Conservation (phyloP, 2,113 vertebrate genomes). For the Columba janthina region DNA sequence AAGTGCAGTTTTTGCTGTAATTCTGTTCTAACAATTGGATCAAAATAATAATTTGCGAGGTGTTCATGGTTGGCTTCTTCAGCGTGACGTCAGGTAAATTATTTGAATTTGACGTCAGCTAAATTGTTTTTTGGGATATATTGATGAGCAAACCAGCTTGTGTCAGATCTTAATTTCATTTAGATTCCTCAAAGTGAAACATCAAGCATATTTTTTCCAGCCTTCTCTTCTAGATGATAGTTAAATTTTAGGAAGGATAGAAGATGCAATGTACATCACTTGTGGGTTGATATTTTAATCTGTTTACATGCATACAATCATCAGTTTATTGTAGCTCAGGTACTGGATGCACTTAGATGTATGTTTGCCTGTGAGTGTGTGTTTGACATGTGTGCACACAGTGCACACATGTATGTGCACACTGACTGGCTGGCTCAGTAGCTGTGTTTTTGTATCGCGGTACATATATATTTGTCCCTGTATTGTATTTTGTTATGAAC, state of each 20-base stretch:
- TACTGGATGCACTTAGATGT: not conserved
- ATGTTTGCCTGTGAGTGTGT: not conserved
- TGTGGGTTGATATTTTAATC: not conserved
- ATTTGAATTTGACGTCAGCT: constrained; percentile 49
- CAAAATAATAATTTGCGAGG: constrained; percentile 70
- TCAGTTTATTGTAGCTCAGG: not conserved
- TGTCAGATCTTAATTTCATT: not conserved
- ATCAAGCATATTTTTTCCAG: not conserved
- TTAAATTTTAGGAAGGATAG: not conserved
- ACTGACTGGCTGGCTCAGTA: not conserved
- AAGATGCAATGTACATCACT: not conserved
- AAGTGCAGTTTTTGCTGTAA: constrained; percentile 67
- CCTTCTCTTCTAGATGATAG: not conserved
- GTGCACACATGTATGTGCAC: not conserved
- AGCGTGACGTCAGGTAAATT: constrained; percentile 65
- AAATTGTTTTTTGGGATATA: constrained; percentile 10
- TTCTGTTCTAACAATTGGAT: constrained; percentile 63
- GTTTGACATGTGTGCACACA: not conserved
- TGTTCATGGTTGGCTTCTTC: constrained; percentile 48
- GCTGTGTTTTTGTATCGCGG: not conserved
- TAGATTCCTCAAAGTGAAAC: not conserved
- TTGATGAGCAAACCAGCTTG: not conserved
- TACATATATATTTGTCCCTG: not conserved
- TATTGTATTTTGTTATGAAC: not conserved
- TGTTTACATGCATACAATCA: not conserved